phyloP scores from a whole-genome alignment of 2,888 invertebrate species.

The Tiliacea citrago region DNA sequence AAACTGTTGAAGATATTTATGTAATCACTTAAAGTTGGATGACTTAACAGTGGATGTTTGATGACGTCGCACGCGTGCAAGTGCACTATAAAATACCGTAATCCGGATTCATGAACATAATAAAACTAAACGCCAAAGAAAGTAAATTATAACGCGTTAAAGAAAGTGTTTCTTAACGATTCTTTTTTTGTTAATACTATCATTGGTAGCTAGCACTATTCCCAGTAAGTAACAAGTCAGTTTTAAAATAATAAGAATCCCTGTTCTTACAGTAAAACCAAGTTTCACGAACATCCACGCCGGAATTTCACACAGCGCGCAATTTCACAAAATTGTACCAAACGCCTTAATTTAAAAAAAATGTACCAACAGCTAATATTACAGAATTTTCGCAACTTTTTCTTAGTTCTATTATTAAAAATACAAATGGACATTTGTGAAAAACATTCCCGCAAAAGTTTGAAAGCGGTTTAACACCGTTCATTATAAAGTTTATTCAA shows the following conservation, averaged over 20 bases:
- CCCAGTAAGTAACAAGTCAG: background rate
- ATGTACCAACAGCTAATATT: slow-evolving; percentile 30
- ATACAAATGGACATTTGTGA: slow-evolving; percentile 33
- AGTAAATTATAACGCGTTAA: too few relatives aligned
- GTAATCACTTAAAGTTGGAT: slow-evolving; percentile 3
- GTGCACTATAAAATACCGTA: background rate
- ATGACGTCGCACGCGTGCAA: background rate
- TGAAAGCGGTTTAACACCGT: slow-evolving; percentile 28
- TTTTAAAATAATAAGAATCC: slow-evolving; percentile 10
- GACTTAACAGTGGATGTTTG: background rate
- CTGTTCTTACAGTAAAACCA: slow-evolving; percentile 9
- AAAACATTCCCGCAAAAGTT: slow-evolving; percentile 37
- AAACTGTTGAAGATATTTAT: slow-evolving; percentile 2
- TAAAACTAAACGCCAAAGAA: background rate
- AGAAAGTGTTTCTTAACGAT: too few relatives aligned
- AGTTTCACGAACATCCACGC: slow-evolving; percentile 9
- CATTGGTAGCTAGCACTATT: background rate
- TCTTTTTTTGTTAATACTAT: too few relatives aligned
- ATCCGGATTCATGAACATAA: background rate
- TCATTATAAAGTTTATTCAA: slow-evolving; percentile 51
- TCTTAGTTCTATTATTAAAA: slow-evolving; percentile 48
- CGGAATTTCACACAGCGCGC: slow-evolving; percentile 27
- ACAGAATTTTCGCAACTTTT: slow-evolving; percentile 23
- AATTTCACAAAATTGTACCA: slow-evolving; percentile 39
- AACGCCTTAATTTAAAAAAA: slow-evolving; percentile 53